Conservation (phyloP, 2,113 vertebrate genomes). For the Pachycephala philippinensis region DNA sequence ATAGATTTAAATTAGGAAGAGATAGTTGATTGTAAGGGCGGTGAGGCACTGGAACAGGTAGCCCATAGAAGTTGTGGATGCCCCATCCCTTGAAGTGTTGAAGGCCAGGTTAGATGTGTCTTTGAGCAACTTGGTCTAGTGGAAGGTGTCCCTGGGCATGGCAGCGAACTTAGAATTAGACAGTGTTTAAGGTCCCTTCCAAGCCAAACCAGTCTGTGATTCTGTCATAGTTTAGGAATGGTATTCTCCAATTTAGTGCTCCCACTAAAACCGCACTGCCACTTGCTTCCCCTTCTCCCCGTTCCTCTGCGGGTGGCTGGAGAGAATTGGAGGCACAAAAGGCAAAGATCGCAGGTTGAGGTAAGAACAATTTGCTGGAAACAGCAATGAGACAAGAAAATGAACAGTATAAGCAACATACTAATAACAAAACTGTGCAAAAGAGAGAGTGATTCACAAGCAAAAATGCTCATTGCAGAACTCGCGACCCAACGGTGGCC, state of each 20-base stretch:
- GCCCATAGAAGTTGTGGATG: neutral
- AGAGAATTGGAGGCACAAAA: neutral
- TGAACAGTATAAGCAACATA: neutral
- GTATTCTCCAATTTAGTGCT: neutral
- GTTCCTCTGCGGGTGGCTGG: fast-evolving
- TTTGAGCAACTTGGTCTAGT: neutral
- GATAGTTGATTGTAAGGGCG: neutral
- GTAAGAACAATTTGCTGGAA: neutral
- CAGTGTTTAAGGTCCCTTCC: neutral
- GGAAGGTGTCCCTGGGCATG: neutral
- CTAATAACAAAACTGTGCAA: neutral
- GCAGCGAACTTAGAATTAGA: neutral
- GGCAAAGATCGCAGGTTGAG: neutral
- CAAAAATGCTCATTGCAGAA: neutral
- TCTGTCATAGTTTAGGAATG: neutral
- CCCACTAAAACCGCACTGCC: neutral
- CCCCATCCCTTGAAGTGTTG: neutral
- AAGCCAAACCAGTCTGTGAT: neutral
- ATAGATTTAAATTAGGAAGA: neutral
- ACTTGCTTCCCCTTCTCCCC: fast-evolving
- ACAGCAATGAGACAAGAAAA: neutral
- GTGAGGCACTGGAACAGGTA: neutral
- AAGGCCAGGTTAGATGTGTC: neutral
- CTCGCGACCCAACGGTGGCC: fast-evolving
- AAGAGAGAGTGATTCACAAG: neutral